A percentile compares a stretch with the other conserved stretches of the same genome.
These are phyloP conservation scores for Tetramorium parvispinum DNA, from an alignment of 1,140 invertebrate genomes.

Conservation along the genomic window DNA sequence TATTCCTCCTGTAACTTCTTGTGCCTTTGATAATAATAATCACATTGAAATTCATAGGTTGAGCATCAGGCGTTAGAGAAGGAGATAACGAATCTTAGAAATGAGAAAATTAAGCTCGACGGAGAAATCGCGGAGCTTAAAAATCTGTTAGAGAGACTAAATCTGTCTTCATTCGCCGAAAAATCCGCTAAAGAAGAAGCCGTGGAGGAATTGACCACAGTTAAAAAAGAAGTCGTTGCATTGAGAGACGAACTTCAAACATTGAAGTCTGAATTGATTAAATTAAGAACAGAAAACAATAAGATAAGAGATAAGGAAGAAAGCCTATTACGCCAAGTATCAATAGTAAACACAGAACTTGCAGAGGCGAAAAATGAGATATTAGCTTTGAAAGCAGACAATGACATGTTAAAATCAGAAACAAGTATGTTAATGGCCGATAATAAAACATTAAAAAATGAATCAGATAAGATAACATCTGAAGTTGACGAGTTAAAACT, in stretches of 20 bases:
- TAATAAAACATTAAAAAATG: constrained; percentile 26
- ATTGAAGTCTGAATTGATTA: constrained; percentile 67
- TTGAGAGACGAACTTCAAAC: constrained; percentile 64
- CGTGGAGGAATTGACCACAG: constrained; percentile 8
- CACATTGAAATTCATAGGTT: constrained; percentile 36
- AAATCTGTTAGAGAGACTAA: constrained; percentile 32
- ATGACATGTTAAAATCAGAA: constrained; percentile 40
- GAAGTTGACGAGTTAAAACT: constrained; percentile 47
- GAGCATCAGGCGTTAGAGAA: constrained; percentile 58
- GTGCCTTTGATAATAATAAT: constrained; percentile 42
- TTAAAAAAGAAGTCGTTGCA: constrained; percentile 10
- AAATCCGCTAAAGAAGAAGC: constrained; percentile 52
- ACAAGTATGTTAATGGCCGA: constrained; percentile 11
- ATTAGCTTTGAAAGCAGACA: constrained; percentile 51
- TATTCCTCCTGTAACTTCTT: background rate
- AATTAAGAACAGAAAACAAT: constrained; percentile 64
- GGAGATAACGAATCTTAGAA: constrained; percentile 26
- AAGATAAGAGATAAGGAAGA: constrained; percentile 41
- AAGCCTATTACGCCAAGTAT: constrained; percentile 20
- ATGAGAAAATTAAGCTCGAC: constrained; percentile 53
- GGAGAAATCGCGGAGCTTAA: constrained; percentile 36
- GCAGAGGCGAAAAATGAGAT: constrained; percentile 54
- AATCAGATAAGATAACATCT: constrained; percentile 27
- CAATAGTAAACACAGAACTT: constrained; percentile 39
- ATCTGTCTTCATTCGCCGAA: constrained; percentile 33